Evolutionary conservation across 2,888 invertebrate genomes (phyloP).

Genomic region (Notodonta ziczac): DNA sequence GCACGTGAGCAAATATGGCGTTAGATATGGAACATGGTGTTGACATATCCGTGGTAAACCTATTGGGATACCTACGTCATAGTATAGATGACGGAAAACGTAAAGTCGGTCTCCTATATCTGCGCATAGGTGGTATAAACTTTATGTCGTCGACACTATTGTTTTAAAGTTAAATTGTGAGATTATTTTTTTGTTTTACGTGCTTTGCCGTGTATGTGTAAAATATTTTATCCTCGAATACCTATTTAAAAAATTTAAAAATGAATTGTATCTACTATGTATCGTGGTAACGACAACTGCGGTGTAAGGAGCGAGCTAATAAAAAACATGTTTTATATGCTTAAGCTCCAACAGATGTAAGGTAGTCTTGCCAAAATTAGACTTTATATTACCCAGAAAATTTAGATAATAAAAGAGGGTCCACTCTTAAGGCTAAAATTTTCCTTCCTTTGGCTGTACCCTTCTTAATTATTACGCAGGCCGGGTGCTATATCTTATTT

Average conservation of each 20-base stretch:
- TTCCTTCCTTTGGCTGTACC: slow-evolving; percentile 26
- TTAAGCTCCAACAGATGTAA: slow-evolving; percentile 23
- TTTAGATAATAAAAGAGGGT: slow-evolving; percentile 39
- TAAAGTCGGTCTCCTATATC: background rate
- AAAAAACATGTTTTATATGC: slow-evolving; percentile 9
- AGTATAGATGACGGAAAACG: slow-evolving; percentile 31
- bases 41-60: slow-evolving; percentile 31
- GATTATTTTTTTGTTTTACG: too few species aligned
- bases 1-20: slow-evolving; percentile 25
- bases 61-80: slow-evolving; percentile 26
- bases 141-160: too few species aligned
- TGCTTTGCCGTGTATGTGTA: too few species aligned
- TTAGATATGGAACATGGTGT: slow-evolving; percentile 31
- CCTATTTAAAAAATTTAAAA: too few species aligned
- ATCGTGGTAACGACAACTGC: too few species aligned
- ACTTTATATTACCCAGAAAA: slow-evolving; percentile 29
- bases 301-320: background rate
- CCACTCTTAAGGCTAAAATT: slow-evolving; percentile 26
- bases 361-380: slow-evolving; percentile 27
- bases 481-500: slow-evolving; percentile 18
- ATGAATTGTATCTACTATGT: too few species aligned
- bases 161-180: too few species aligned
- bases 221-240: too few species aligned
- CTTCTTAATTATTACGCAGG: slow-evolving; percentile 33
- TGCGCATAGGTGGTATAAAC: background rate